These are phyloP conservation scores for Ophonus ardosiacus DNA, from an alignment of 2,888 invertebrate species.

Conservation along the genomic window DNA sequence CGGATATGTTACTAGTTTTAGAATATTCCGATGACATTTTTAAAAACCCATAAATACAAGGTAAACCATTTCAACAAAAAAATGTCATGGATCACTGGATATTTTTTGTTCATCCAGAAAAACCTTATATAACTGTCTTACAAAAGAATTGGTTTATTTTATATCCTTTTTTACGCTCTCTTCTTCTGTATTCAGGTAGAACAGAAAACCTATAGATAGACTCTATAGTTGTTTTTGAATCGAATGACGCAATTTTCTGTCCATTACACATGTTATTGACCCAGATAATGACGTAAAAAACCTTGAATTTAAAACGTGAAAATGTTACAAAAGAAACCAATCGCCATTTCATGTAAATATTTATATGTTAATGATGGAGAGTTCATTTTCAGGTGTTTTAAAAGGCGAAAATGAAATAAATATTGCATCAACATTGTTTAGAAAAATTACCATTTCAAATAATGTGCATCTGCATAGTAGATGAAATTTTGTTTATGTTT, in stretches of 20 bases:
- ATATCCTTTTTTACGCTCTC: neutral
- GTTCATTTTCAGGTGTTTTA: neutral
- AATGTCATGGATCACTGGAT: neutral
- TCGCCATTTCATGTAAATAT: slow-evolving; percentile 5
- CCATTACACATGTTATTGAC: slow-evolving; percentile 39
- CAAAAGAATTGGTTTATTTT: neutral
- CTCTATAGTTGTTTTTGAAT: neutral
- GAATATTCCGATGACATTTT: too few species aligned
- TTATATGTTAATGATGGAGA: slow-evolving; percentile 7
- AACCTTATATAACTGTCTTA: slow-evolving; percentile 23
- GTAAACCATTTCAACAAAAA: neutral
- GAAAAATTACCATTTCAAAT: neutral
- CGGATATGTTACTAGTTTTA: too few species aligned
- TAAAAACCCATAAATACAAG: neutral
- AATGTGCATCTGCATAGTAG: too few species aligned
- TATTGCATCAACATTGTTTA: neutral
- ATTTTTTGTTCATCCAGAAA: neutral
- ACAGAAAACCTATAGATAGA: neutral
- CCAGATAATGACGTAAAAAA: slow-evolving; percentile 15
- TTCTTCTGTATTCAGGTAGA: slow-evolving; percentile 15
- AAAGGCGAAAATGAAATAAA: neutral
- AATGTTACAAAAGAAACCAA: slow-evolving; percentile 20
- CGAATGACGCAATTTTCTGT: slow-evolving; percentile 26
- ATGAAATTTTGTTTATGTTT: too few species aligned
- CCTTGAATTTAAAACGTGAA: slow-evolving; percentile 29